Evolutionary conservation across 2,888 invertebrate genomes (phyloP), one percentile per base, ranked within the genome.

Genomic region (Cenopis cana): DNA sequence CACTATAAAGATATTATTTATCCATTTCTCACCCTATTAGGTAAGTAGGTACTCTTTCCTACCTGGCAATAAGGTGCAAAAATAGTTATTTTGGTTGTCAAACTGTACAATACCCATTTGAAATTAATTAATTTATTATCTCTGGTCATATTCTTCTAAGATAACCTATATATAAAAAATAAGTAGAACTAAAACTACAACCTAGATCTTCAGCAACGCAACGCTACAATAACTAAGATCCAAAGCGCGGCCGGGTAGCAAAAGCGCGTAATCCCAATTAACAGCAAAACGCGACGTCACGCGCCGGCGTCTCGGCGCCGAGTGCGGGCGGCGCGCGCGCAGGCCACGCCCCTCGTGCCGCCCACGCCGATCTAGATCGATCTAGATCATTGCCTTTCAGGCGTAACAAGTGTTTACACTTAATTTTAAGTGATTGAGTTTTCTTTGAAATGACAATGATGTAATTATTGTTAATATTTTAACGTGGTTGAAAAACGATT

Each of bases 281-380:
- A 33, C 50, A 55, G 56, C 17, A 60, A 73, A 70, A 68, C 55
- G 29, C 66, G 71, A 67, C 71, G 56, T 71, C 70, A 66, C 49
- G 70, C 75, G 75, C 73, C 75, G 79, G 81, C 88, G 88, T 88
- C 85, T 85, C 85, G 81, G 77, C 86, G 89, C 83, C 87, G 81
- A 87, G 82, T 90, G 90, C 87, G 87, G 89, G 82, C 85, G 88
- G 76, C 82, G 80, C 82, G 81, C 81, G 80, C 77, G 78, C 68
- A 73, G 77, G 83, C 86, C 88, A 86, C 88, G 87, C 89, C 88
- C 80, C 76, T 74, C 75, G 86, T 85, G 79, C 89, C 91, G 89
- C 91, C 93, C 82, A 85, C 85, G 80, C 77, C 79, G 82, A 89
- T 87, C 88, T 87, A 89, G 88, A 90, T 90, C 85, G 86, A 91